Evolutionary conservation across 1,140 invertebrate species (phyloP), one percentile per base, ranked within the genome.

Genomic region (Leptopilina clavipes): DNA sequence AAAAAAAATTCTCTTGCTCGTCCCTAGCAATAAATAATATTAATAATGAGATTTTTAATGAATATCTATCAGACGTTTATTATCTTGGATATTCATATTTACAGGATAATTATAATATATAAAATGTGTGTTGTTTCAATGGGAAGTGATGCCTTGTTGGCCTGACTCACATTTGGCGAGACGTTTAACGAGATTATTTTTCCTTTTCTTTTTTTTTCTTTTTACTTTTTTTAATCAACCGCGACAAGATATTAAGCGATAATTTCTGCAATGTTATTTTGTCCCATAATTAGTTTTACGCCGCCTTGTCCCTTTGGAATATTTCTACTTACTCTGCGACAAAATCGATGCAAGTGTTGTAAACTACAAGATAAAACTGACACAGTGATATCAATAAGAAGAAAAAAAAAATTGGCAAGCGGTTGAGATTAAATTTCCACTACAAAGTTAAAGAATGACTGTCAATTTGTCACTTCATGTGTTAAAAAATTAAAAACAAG

Each of bases 11-110:
- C n/a, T n/a, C n/a, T n/a, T n/a, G n/a, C n/a, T n/a, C n/a, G n/a
- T n/a, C 45, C 45, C n/a, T 48, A 12, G 45, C 45, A 48, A 48
- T 48, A 48, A 48, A 48, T 48, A 48, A 48, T 48, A 48, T 48
- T 48, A 48, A 48, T 48, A 48, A 48, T 48, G 45, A 48, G 45
- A 48, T 48, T 48, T 48, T 48, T 48, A 48, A 48, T 48, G 45
- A 48, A 48, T 48, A 48, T 14, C 45, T 48, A 48, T 48, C 45
- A 48, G 45, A 14, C 45, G 45, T 48, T 48, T 48, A 48, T 48
- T 48, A 48, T 48, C 45, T 48, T n/a, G 45, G 45, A 48, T 48
- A 48, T 48, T 48, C 45, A 48, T 48, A 48, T 48, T 31, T 48
- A 48, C 45, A 48, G 45, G 45, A 48, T 48, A 48, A 48, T 48